Evolutionary conservation across 2,113 vertebrate genomes (phyloP).

Genomic region (Phyllopteryx taeniolatus): DNA sequence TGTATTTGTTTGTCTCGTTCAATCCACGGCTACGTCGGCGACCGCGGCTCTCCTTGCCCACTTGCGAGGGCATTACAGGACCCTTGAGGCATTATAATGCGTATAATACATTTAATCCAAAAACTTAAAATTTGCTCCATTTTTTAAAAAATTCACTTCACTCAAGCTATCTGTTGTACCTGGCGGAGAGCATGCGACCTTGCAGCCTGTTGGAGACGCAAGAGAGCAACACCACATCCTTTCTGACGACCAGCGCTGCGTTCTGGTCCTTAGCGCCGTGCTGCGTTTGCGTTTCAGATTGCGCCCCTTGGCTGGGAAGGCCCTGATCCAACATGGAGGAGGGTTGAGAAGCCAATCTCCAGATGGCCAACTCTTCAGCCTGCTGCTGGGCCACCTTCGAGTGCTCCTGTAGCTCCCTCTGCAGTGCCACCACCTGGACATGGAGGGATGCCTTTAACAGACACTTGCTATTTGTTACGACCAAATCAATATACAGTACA

Average conservation of each 20-base stretch:
- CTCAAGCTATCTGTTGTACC: constrained; percentile 46
- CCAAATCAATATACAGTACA: too few relatives aligned
- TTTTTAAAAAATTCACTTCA: too few relatives aligned
- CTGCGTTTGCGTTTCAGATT: constrained; percentile 6
- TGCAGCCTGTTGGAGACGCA: constrained; percentile 54
- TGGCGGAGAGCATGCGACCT: constrained; percentile 52
- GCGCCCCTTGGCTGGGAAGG: constrained; percentile 5
- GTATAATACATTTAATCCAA: too few relatives aligned
- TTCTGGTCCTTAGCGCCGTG: neutral
- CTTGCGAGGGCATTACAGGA: too few relatives aligned
- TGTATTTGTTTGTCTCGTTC: too few relatives aligned
- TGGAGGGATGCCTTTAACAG: neutral
- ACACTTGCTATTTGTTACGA: neutral
- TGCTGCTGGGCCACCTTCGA: constrained; percentile 60
- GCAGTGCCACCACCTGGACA: constrained; percentile 69
- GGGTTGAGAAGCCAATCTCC: constrained; percentile 59
- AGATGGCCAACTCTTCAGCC: constrained; percentile 65
- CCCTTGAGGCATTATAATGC: too few relatives aligned
- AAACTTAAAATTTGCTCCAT: too few relatives aligned
- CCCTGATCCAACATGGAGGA: constrained; percentile 28
- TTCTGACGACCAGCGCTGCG: constrained; percentile 43
- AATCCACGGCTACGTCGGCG: too few relatives aligned
- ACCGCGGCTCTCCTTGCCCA: too few relatives aligned
- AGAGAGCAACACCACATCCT: constrained; percentile 69
- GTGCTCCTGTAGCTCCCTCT: constrained; percentile 51